Percentiles rank a stretch among this genome's conserved stretches.
phyloP scores from a whole-genome alignment of 2,797 vertebrate genomes.

The Bufotes viridis region DNA sequence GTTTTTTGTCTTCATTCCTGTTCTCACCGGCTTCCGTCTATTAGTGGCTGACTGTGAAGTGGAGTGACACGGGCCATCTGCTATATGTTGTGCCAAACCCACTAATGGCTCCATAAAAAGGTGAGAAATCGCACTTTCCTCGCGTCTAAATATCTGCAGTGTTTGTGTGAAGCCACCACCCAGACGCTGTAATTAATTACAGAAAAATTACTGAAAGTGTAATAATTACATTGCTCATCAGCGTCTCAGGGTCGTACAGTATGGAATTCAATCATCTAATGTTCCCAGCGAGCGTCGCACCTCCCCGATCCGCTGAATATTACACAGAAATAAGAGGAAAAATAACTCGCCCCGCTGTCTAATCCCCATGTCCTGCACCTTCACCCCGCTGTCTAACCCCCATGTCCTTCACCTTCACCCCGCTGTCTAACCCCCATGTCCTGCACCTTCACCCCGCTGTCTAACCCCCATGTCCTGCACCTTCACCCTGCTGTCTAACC shows the following conservation, averaged over 20 bases:
- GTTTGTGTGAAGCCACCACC: constrained; percentile 27
- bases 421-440: too few relatives aligned
- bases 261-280: not conserved
- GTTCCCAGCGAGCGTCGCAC: not conserved
- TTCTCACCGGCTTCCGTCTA: not conserved
- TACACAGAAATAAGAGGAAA: too few relatives aligned
- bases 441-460: too few relatives aligned
- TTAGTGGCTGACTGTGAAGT: not conserved
- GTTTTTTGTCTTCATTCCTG: not conserved
- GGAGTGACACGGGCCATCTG: constrained; percentile 15
- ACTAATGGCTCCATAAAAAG: not conserved
- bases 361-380: too few relatives aligned
- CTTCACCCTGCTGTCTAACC: too few relatives aligned
- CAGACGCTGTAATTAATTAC: constrained; percentile 6
- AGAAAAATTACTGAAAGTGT: not conserved
- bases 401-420: too few relatives aligned
- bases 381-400: too few relatives aligned
- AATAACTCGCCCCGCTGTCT: too few relatives aligned
- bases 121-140: constrained; percentile 23
- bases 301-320: not conserved
- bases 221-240: not conserved
- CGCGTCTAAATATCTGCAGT: not conserved
- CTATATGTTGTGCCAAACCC: not conserved
- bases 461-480: too few relatives aligned
- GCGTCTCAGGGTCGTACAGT: not conserved